Base-by-base conservation (phyloP, 2,113 vertebrate species). In the Thunnus thynnus region DNA sequence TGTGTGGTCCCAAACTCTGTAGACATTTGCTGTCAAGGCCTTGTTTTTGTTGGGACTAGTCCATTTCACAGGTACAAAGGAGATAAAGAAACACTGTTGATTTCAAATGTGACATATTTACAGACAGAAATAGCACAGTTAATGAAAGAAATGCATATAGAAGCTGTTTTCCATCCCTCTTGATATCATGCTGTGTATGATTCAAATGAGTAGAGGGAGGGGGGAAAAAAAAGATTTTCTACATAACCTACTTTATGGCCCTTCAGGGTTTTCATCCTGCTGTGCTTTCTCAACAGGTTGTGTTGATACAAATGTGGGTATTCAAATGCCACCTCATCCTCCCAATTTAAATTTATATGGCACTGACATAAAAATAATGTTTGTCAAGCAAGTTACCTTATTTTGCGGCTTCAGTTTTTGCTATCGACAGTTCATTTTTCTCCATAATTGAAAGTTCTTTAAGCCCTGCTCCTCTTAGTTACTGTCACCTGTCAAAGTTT, bases 181-280 rank as follows among this genome's bases (percentile, higher is more conserved):
- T 70, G 66, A 58, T 47, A 47, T 82, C 55, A 48, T 10, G 8
- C 22, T 51, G 41, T 17, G 41, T 46, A 0, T 41, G 48, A 52
- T 22, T 76, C 22, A 69, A 71, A 61, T 9, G 13, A 46, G 7
- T 27, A 17, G 36, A 71, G 41, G 20, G 36, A 27, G 46, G 13
- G 41, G 9, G 9, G 22, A 22, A 22, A 36, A 69, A 44, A 20
- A 27, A 60, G 8, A 48, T 41, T 55, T 71, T 68, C 4, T 41
- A 41, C 14, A 2, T 70, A 70, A 82, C 72, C 82, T 63, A 79
- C 76, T 87, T 85, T 67, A 41, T 47, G 75, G 44, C 46, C 52
- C 81, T 64, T 72, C 54, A 71, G 68, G 72, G 72, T 57, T 71
- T 51, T 69, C 46, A 47, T 32, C 58, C 58, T 52, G 70, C 73